Evolutionary conservation across 2,888 invertebrate genomes (phyloP), one percentile per base, ranked within the genome.

Genomic region (Hartigia nigra): DNA sequence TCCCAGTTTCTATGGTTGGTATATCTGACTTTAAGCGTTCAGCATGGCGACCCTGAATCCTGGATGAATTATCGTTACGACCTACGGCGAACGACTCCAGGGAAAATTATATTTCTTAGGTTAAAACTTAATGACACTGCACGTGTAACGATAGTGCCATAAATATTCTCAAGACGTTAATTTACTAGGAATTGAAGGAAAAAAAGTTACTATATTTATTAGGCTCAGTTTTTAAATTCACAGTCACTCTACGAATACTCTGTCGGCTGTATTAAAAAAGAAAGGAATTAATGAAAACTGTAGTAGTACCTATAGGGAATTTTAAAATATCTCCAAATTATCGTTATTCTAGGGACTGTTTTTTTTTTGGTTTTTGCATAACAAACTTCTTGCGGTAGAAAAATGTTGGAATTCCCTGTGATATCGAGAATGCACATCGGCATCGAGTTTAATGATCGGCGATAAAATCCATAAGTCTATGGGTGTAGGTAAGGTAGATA

Each of bases 391-490:
- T 23, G 9, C 0, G 55, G 23, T 55, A 23, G 23, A 55, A 55
- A 55, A 55, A 55, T 23, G 9, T 55, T 23, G 9, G 14, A 55
- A 55, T 23, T 23, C 55, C 55, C 55, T 55, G 23, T 72, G 32
- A 31, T 14, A 34, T 72, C 72, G 32, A 34, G 72, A 34, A 72
- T 72, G 23, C 4, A 3, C 23, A 34, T 31, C 72, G 72, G 72
- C 31, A 72, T 72, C 72, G 72, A 12, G 12, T 72, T 72, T 72
- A 72, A 72, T 72, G 72, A 72, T 72, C 72, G 72, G 72, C 9
- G 31, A 14, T 72, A 72, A 75, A 75, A 36, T 31, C 75, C 75
- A 75, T 75, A 74, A 5, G 34, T 12, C 36, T 12, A 23, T 9
- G 0, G 2, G 75, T n/a, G 37, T 75, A 34, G 75, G 75, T 23